Conservation (phyloP, 2,888 invertebrate species). For the Artemia sp. region DNA sequence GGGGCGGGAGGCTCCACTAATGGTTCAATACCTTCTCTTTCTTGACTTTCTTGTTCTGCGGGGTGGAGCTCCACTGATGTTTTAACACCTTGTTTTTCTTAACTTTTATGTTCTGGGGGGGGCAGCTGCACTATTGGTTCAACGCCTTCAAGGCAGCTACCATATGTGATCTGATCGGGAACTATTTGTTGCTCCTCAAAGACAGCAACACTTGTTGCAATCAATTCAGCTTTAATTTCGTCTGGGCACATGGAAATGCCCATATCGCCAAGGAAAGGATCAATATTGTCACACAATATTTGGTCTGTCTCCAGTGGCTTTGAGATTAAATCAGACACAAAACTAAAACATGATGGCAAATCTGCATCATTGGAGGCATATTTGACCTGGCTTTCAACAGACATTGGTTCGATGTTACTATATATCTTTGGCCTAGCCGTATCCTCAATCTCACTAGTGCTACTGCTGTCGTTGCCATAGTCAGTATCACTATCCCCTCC, state of each 20-base stretch:
- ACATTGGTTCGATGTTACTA: conserved; percentile 7
- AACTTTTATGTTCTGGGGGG: too few species aligned
- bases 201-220: too few species aligned
- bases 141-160: too few species aligned
- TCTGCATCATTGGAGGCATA: too few species aligned
- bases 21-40: not conserved
- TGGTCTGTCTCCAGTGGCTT: conserved; percentile 13
- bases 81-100: conserved; percentile 13
- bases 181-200: too few species aligned
- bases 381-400: conserved; percentile 9
- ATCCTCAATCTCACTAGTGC: conserved; percentile 10
- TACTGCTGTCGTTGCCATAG: conserved; percentile 13
- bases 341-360: conserved; percentile 7
- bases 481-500: conserved; percentile 13
- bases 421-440: conserved; percentile 10
- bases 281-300: conserved; percentile 13
- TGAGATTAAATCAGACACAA: conserved; percentile 13
- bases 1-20: too few species aligned
- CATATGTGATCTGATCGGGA: too few species aligned
- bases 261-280: too few species aligned
- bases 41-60: conserved; percentile 7
- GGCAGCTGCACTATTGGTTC: too few species aligned
- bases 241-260: too few species aligned
- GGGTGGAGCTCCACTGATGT: conserved; percentile 7
- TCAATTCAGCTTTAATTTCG: too few species aligned